Evolutionary conservation across 2,888 invertebrate species (phyloP).

Genomic region (Thalpophila matura): DNA sequence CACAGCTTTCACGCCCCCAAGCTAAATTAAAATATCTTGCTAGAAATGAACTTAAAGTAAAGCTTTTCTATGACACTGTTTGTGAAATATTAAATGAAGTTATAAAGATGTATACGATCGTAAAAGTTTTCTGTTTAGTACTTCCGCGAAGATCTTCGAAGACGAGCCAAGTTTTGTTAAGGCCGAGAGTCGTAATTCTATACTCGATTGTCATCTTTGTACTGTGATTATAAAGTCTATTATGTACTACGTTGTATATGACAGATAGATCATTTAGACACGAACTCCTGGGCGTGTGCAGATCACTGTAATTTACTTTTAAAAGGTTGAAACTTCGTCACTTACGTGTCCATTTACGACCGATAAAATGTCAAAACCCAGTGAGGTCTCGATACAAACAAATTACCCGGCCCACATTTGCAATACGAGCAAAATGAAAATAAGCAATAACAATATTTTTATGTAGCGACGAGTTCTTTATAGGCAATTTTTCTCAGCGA

Average conservation of each 20-base stretch:
- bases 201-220: conserved; percentile 58
- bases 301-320: conserved; percentile 41
- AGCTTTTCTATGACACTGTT: conserved; percentile 65
- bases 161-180: conserved; percentile 38
- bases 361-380: conserved; percentile 45
- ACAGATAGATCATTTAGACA: conserved; percentile 37
- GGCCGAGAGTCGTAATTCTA: conserved; percentile 47
- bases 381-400: conserved; percentile 49
- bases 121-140: conserved; percentile 70
- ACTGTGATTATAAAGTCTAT: conserved; percentile 45
- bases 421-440: conserved; percentile 50
- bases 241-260: conserved; percentile 16
- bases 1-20: conserved; percentile 72
- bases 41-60: conserved; percentile 68
- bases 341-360: conserved; percentile 42
- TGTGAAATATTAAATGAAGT: conserved; percentile 67
- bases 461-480: conserved; percentile 53
- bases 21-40: conserved; percentile 81
- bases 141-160: conserved; percentile 59
- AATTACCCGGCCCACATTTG: conserved; percentile 49
- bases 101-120: conserved; percentile 64
- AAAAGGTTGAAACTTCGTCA: conserved; percentile 47
- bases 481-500: conserved; percentile 47
- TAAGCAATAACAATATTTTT: conserved; percentile 60
- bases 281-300: conserved; percentile 3